These are phyloP conservation scores for Antedon mediterranea DNA, from an alignment of 53 echinoderm and acorn worm species.

Conservation along the genomic window DNA sequence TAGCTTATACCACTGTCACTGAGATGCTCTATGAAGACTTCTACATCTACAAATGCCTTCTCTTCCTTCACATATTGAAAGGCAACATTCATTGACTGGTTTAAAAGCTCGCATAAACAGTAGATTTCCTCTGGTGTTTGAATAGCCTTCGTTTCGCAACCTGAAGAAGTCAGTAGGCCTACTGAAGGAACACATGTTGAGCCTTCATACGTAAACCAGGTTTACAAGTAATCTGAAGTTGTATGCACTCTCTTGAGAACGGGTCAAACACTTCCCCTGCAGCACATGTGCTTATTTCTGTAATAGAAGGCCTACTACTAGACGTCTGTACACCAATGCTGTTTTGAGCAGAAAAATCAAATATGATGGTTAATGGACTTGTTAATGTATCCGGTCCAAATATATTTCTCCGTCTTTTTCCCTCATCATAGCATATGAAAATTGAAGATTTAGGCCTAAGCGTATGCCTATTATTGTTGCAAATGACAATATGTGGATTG, in stretches of 20 bases:
- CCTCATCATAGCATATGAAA: neutral
- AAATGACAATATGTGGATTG: neutral
- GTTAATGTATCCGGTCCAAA: too few species aligned
- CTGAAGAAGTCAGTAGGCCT: too few species aligned
- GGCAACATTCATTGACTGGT: neutral
- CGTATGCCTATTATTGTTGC: neutral
- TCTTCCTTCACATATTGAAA: neutral
- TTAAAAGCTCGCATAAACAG: neutral
- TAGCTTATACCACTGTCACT: neutral
- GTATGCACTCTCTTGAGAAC: conserved; percentile 10
- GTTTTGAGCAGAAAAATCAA: neutral
- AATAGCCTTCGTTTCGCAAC: too few species aligned
- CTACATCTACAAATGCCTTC: neutral
- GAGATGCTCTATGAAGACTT: neutral
- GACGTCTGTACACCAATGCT: neutral
- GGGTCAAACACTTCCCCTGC: conserved; percentile 21
- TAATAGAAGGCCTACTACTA: neutral
- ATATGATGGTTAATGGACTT: neutral
- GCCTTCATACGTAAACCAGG: neutral
- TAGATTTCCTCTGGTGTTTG: neutral
- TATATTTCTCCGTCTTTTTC: too few species aligned
- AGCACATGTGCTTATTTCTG: conserved; percentile 5
- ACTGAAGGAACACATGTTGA: neutral
- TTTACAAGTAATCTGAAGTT: neutral
- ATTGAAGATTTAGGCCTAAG: neutral